phyloP scores from a whole-genome alignment of 2,888 invertebrate genomes.

The Leptopilina drosophilae region DNA sequence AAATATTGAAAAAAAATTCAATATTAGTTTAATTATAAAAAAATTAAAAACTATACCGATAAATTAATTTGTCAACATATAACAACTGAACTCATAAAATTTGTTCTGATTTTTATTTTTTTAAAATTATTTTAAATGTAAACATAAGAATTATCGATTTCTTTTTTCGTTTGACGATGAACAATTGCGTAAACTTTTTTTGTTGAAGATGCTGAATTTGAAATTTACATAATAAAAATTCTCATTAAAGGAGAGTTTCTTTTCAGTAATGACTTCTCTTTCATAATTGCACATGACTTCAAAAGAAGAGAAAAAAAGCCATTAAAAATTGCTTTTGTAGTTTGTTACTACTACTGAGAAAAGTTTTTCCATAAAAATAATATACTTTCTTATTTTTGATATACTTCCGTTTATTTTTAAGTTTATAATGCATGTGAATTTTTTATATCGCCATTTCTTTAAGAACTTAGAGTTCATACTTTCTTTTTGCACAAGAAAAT shows the following conservation, averaged over 20 bases:
- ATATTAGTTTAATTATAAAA: too few species aligned
- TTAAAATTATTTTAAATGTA: too few species aligned
- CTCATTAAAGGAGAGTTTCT: constrained; percentile 2
- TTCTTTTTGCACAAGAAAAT: too few species aligned
- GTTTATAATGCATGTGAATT: neutral
- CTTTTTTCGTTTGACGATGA: neutral
- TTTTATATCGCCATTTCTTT: neutral
- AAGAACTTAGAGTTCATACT: too few species aligned
- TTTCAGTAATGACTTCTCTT: constrained; percentile 6
- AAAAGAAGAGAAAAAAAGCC: constrained; percentile 8
- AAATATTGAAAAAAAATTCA: too few species aligned
- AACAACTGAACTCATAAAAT: too few species aligned
- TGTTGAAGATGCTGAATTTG: neutral
- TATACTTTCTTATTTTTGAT: neutral
- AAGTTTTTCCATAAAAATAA: constrained; percentile 4
- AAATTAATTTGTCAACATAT: too few species aligned
- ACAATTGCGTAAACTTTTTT: neutral
- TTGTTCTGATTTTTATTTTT: too few species aligned
- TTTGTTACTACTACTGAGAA: neutral
- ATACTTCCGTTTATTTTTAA: constrained; percentile 4
- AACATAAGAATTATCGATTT: neutral
- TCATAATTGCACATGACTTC: neutral
- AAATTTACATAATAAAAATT: constrained; percentile 5
- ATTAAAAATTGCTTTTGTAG: constrained; percentile 4
- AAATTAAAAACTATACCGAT: too few species aligned